Evolutionary conservation across 2,797 vertebrate genomes (phyloP).

Genomic region (Alcedo atthis): DNA sequence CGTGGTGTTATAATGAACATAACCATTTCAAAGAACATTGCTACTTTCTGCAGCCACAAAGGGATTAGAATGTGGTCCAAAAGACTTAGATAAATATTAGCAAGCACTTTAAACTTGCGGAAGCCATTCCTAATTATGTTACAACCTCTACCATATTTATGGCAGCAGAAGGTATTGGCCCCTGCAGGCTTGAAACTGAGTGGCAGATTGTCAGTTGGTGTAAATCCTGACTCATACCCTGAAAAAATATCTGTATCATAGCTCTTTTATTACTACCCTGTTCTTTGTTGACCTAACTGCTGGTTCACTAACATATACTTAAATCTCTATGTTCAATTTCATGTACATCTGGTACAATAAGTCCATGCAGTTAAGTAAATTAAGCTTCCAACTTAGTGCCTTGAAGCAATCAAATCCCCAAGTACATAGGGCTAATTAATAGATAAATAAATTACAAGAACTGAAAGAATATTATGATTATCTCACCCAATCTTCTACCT

Average conservation of each 20-base stretch:
- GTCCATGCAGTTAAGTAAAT: background rate
- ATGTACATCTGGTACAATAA: background rate
- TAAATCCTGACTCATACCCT: background rate
- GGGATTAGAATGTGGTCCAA: background rate
- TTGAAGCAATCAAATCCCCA: conserved; percentile 8
- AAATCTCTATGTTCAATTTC: background rate
- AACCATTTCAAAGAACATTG: background rate
- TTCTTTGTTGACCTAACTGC: background rate
- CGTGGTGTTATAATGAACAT: background rate
- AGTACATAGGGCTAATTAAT: conserved; percentile 31
- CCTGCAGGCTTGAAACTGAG: background rate
- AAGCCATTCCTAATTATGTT: background rate
- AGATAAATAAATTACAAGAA: conserved; percentile 47
- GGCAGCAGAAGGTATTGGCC: background rate
- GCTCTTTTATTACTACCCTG: background rate
- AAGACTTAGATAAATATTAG: background rate
- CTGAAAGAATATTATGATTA: conserved; percentile 21
- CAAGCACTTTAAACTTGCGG: background rate
- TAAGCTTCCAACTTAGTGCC: background rate
- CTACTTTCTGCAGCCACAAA: background rate
- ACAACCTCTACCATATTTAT: background rate
- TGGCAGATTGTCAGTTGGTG: background rate
- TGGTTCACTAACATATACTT: background rate
- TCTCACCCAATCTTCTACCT: conserved; percentile 15
- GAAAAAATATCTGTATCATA: background rate